A percentile compares a stretch with the other conserved stretches of the same genome.
Evolutionary conservation across 2,888 invertebrate species (phyloP).

Genomic region (Acanthopleura granulata): DNA sequence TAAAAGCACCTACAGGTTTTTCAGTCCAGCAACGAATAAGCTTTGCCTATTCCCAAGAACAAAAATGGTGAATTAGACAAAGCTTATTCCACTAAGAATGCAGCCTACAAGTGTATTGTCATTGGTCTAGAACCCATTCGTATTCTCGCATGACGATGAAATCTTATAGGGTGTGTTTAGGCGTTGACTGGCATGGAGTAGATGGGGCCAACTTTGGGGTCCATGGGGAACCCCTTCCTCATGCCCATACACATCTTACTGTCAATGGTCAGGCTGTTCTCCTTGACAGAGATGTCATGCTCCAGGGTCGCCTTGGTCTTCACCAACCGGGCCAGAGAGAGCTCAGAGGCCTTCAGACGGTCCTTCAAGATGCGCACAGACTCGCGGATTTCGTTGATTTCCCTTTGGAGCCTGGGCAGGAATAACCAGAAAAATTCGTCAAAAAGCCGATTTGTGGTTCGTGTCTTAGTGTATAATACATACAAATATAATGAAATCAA

Average conservation of each 20-base stretch:
- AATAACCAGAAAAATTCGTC: neutral
- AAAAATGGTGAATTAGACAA: too few species aligned
- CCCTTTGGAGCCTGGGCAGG: slow-evolving; percentile 81
- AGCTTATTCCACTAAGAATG: too few species aligned
- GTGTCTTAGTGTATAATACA: too few species aligned
- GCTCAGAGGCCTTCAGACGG: slow-evolving; percentile 78
- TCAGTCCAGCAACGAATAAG: too few species aligned
- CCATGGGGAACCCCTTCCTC: slow-evolving; percentile 86
- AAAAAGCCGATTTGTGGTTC: too few species aligned
- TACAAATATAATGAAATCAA: too few species aligned
- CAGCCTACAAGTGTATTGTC: too few species aligned
- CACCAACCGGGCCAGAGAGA: slow-evolving; percentile 74
- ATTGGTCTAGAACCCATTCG: too few species aligned
- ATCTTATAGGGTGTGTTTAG: neutral
- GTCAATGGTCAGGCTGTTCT: slow-evolving; percentile 91
- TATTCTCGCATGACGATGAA: too few species aligned
- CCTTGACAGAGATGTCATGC: slow-evolving; percentile 87
- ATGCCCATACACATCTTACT: slow-evolving; percentile 93
- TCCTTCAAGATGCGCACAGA: slow-evolving; percentile 85
- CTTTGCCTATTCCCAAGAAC: too few species aligned
- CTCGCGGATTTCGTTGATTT: slow-evolving; percentile 87
- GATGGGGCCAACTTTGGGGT: slow-evolving; percentile 67
- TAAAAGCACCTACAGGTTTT: too few species aligned
- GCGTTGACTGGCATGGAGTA: slow-evolving; percentile 61
- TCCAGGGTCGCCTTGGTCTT: slow-evolving; percentile 87